Evolutionary conservation across 2,888 invertebrate species (phyloP), one percentile per base, ranked within the genome.

Genomic region (Acanthosepion esculentum): DNA sequence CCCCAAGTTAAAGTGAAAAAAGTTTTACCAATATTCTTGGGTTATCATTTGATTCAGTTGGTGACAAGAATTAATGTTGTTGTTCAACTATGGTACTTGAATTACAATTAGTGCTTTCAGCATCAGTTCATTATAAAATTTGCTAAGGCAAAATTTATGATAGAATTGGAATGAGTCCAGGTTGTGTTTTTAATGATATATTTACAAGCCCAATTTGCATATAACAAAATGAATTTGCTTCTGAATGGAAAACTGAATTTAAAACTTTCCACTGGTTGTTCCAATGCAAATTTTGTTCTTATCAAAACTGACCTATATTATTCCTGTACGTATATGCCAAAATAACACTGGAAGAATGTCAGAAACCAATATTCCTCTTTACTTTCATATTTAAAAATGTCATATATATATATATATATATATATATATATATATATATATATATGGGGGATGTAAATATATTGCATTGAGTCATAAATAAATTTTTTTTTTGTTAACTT

Each of bases 161-260:
- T n/a, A 33, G 78, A n/a, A 78, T 78, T 78, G 78, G 78, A 78
- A 78, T n/a, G 15, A 18, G n/a, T 78, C 78, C 78, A n/a, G 15
- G 12, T 18, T 78, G n/a, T 33, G 78, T 78, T n/a, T 78, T 78
- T 78, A 78, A n/a, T n/a, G n/a, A 78, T 18, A 33, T 78, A 78
- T 78, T 33, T 78, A 78, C n/a, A 78, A 33, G 78, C 12, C 12
- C n/a, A 78, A 78, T 78, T 78, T n/a, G 18, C 10, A 78, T 78
- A 78, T 18, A 78, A 33, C 15, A 33, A 78, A n/a, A 78, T 78
- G n/a, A 78, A 78, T 78, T 78, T 78, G 78, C 10, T 78, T 78
- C n/a, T 78, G n/a, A 78, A 78, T 78, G n/a, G n/a, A 33, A 78
- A 78, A 78, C n/a, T 78, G n/a, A 78, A 78, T 78, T n/a, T 78